Percentiles rank a stretch among this genome's conserved stretches.
Evolutionary conservation across 2,888 invertebrate species (phyloP).

Genomic region (Amblyjoppa proteus): DNA sequence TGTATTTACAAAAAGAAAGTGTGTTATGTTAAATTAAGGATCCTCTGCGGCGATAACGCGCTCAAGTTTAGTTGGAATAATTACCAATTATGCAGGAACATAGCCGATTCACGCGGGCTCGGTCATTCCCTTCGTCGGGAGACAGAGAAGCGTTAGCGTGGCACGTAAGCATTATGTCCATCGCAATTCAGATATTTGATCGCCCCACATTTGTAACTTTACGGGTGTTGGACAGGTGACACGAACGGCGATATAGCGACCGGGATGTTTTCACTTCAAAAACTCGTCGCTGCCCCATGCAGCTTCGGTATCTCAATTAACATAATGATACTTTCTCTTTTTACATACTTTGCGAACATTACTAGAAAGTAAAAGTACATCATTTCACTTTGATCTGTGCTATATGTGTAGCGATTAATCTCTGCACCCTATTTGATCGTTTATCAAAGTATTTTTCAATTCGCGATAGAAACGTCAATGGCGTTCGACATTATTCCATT

Average conservation of each 20-base stretch:
- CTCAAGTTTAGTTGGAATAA: background rate
- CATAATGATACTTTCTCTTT: background rate
- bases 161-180: slow-evolving; percentile 66
- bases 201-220: slow-evolving; percentile 74
- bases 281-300: slow-evolving; percentile 3
- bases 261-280: slow-evolving; percentile 1
- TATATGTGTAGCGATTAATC: background rate
- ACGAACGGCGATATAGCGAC: slow-evolving; percentile 46
- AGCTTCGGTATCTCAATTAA: background rate
- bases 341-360: background rate
- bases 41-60: background rate
- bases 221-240: slow-evolving; percentile 48
- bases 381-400: background rate
- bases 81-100: background rate
- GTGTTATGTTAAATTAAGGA: too few relatives aligned
- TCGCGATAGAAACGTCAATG: slow-evolving; percentile 20
- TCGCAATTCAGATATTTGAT: slow-evolving; percentile 75
- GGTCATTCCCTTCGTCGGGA: background rate
- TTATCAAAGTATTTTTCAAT: background rate
- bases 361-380: background rate
- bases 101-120: background rate
- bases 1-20: background rate
- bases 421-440: background rate
- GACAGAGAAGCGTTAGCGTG: slow-evolving; percentile 34
- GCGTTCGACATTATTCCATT: slow-evolving; percentile 29